These are phyloP conservation scores for Semicossyphus pulcher DNA, from an alignment of 2,113 vertebrate genomes.

Conservation along the genomic window DNA sequence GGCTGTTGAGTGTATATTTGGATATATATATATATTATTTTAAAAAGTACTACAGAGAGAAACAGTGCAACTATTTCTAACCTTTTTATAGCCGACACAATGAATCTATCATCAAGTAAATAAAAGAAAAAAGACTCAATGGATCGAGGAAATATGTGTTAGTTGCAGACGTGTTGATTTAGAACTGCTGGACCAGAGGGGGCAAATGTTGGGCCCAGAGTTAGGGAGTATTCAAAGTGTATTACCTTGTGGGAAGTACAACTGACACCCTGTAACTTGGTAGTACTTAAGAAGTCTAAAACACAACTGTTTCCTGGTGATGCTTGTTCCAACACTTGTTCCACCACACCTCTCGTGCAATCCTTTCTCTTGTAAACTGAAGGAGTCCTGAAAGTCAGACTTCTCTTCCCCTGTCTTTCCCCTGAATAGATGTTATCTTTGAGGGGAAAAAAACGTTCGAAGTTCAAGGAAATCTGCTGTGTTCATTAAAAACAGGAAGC, in stretches of 20 bases:
- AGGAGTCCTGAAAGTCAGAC: background rate
- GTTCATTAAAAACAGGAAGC: slow-evolving; percentile 40
- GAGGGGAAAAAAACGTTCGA: background rate
- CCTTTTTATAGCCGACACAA: too few species aligned
- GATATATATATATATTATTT: too few species aligned
- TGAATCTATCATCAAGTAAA: too few species aligned
- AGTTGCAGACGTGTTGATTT: background rate
- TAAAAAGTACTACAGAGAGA: too few species aligned
- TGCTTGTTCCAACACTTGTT: background rate
- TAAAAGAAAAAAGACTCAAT: too few species aligned
- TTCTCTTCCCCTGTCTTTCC: background rate
- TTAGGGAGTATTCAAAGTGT: background rate
- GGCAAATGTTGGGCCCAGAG: background rate
- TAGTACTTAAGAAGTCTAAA: background rate
- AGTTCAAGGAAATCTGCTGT: slow-evolving; percentile 1
- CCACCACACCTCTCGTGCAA: background rate
- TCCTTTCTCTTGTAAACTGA: background rate
- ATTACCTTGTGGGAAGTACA: too few species aligned
- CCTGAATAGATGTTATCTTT: background rate
- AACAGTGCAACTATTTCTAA: too few species aligned
- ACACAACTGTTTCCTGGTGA: background rate
- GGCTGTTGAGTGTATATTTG: too few species aligned
- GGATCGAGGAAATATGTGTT: too few species aligned
- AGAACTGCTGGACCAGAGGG: background rate
- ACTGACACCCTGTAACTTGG: too few species aligned